Evolutionary conservation across 2,888 invertebrate genomes (phyloP).

Genomic region (Desoria tigrina): DNA sequence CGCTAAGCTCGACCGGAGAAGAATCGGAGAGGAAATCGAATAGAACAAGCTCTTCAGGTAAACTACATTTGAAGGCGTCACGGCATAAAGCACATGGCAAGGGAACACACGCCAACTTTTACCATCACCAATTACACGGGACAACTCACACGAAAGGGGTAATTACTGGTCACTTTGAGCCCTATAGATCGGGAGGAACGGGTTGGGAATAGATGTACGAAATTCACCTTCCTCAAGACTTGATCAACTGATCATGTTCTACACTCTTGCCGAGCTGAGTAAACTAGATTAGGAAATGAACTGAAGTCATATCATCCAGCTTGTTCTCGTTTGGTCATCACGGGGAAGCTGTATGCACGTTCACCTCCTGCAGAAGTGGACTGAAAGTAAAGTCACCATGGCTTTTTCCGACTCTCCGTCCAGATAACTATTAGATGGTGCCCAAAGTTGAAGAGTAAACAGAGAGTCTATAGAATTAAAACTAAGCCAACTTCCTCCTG

Average conservation of each 20-base stretch:
- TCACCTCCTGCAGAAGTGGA: too few relatives aligned
- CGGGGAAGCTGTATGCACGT: too few relatives aligned
- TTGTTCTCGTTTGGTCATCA: too few relatives aligned
- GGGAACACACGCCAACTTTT: too few relatives aligned
- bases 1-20: conserved; percentile 1
- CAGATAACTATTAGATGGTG: background rate
- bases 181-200: background rate
- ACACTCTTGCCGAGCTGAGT: background rate
- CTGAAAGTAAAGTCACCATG: too few relatives aligned
- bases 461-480: background rate
- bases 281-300: conserved; percentile 8
- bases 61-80: background rate
- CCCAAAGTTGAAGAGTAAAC: conserved; percentile 5
- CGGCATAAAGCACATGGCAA: too few relatives aligned
- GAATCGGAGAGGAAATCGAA: too few relatives aligned
- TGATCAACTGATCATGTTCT: background rate
- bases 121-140: too few relatives aligned
- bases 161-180: conserved; percentile 5
- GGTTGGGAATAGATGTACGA: background rate
- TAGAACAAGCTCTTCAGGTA: background rate
- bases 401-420: too few relatives aligned
- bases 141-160: conserved; percentile 7
- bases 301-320: too few relatives aligned
- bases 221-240: background rate
- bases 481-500: too few relatives aligned